Base-by-base conservation (phyloP, 2,797 vertebrate species). In the Pseudochromis fuscus region DNA sequence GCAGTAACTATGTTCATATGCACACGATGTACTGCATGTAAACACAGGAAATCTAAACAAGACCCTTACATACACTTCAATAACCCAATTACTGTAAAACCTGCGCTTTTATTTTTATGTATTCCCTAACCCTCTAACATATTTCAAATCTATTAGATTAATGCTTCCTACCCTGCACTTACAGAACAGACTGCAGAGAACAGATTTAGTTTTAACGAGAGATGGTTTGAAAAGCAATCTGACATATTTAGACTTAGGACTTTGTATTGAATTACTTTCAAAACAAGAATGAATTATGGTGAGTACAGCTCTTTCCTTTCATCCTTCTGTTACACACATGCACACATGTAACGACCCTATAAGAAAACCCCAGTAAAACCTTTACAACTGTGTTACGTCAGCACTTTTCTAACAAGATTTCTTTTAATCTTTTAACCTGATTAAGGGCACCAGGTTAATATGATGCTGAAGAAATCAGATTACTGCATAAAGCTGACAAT, bases 381-480 rank as follows among this genome's bases (percentile, higher is more conserved):
- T 33, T 42, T 7, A 50, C 44, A 50, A 40, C 8, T 33, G 19
- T 31, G 19, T 23, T 45, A 16, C 24, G 62, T 8, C 7, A 10
- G 11, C 28, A 49, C 19, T 25, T 18, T 30, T n/a, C 18, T 13
- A 61, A 33, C 12, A 7, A 13, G 15, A 5, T 40, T 50, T 50
- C 50, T 51, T 3, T 23, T 35, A 21, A 55, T 42, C 6, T 24
- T 18, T 63, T 30, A 24, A 35, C n/a, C 5, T 31, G 18, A 58
- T 50, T 52, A 40, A 25, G 18, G n/a, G 31, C 57, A 55, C 50
- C 33, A 37, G 35, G 19, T 42, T 53, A 19, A 27, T 23, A 19
- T 3, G 27, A 52, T 33, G n/a, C 4, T 24, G 18, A 50, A 75
- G n/a, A 52, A 53, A 66, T 65, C 3, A 25, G 6, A 56, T 75